Evolutionary conservation across 2,797 vertebrate species (phyloP).

Genomic region (Helicolenus hilgendorfi): DNA sequence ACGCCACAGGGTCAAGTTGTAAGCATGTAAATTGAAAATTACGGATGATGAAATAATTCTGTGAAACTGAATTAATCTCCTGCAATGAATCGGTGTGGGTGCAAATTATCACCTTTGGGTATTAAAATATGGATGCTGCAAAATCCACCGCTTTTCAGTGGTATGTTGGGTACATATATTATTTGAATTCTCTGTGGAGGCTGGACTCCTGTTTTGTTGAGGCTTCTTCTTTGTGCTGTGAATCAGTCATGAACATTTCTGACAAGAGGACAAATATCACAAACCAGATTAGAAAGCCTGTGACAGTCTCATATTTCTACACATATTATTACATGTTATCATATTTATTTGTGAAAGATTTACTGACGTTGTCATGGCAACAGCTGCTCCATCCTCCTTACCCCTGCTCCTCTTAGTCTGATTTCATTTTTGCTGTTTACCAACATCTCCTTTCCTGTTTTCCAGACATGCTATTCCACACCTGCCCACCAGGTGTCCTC

Average conservation of each 20-base stretch:
- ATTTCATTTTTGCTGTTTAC: slow-evolving; percentile 34
- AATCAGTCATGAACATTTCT: slow-evolving; percentile 13
- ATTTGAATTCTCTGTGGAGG: background rate
- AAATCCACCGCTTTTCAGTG: background rate
- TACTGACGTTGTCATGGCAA: slow-evolving; percentile 30
- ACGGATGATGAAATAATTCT: background rate
- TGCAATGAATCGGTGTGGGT: background rate
- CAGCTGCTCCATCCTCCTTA: slow-evolving; percentile 19
- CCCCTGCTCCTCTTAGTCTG: background rate
- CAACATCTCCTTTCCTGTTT: background rate
- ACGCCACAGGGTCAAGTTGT: background rate
- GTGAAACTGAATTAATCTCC: background rate
- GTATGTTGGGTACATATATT: background rate
- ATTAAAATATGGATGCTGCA: background rate
- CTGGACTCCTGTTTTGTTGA: background rate
- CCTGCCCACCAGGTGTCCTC: slow-evolving; percentile 47
- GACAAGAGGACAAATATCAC: slow-evolving; percentile 27
- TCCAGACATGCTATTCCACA: slow-evolving; percentile 1
- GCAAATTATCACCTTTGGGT: background rate
- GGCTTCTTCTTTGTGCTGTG: background rate
- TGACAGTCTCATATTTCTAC: slow-evolving; percentile 37
- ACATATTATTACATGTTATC: slow-evolving; percentile 4
- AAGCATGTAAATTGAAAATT: background rate
- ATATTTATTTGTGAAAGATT: slow-evolving; percentile 18
- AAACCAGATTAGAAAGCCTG: slow-evolving; percentile 30